phyloP scores from a whole-genome alignment of 2,797 vertebrate genomes.

The Mormyrops boulengeri region DNA sequence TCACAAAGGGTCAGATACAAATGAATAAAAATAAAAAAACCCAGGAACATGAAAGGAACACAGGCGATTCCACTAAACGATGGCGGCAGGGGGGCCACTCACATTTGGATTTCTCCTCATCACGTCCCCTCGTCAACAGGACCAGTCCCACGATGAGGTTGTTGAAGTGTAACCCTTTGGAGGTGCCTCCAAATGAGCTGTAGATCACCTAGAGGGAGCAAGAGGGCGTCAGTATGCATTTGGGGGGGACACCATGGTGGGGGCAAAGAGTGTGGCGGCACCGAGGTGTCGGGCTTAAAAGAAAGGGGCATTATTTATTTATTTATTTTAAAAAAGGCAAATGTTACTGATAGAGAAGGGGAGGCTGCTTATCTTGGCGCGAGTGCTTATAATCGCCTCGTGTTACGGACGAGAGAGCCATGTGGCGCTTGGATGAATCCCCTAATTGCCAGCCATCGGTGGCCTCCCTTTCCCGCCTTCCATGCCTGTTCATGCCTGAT shows the following conservation, averaged over 20 bases:
- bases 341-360: background rate
- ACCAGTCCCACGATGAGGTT: slow-evolving; percentile 94
- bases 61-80: background rate
- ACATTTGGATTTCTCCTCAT: slow-evolving; percentile 98
- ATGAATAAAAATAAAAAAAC: background rate
- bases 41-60: background rate
- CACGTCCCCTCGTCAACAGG: slow-evolving; percentile 86
- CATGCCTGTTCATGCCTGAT: background rate
- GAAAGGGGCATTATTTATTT: background rate
- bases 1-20: background rate
- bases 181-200: slow-evolving; percentile 90
- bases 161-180: slow-evolving; percentile 97
- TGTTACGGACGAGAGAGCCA: background rate
- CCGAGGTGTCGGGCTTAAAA: no score
- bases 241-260: no score
- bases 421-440: background rate
- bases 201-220: slow-evolving; percentile 78
- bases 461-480: background rate
- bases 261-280: background rate
- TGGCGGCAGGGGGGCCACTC: slow-evolving; percentile 43
- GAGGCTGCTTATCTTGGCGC: background rate
- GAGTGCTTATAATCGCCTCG: background rate
- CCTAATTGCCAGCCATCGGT: background rate
- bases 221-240: background rate
- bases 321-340: background rate